A percentile compares a stretch with the other conserved stretches of the same genome.
phyloP scores from a whole-genome alignment of 2,888 invertebrate species.

The Myopa testacea region DNA sequence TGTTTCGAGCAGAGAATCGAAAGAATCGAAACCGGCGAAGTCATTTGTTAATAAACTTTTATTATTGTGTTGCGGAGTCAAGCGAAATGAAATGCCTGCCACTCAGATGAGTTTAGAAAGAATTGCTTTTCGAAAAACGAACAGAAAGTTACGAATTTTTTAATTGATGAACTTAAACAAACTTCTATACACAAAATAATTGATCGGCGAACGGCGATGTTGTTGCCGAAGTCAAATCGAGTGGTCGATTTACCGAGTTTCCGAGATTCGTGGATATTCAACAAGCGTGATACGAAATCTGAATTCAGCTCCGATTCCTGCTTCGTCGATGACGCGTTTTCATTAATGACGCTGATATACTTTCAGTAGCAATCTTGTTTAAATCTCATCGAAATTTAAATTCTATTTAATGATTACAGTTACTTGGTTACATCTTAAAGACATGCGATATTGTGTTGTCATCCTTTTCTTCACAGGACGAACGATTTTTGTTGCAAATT shows the following conservation, averaged over 20 bases:
- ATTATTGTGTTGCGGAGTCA: background rate
- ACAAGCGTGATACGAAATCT: too few species aligned
- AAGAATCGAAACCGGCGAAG: background rate
- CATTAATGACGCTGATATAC: too few species aligned
- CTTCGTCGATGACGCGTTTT: too few species aligned
- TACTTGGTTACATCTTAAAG: background rate
- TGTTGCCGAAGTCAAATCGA: conserved; percentile 21
- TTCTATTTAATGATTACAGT: background rate
- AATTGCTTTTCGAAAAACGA: conserved; percentile 8
- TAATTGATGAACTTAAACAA: conserved; percentile 37
- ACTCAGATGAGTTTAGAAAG: conserved; percentile 38
- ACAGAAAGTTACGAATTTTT: conserved; percentile 10
- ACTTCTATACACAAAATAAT: conserved; percentile 31
- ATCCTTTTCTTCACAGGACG: too few species aligned
- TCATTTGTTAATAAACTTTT: conserved; percentile 1
- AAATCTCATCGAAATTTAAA: background rate
- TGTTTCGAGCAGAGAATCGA: background rate
- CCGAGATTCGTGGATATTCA: too few species aligned
- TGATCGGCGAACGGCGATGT: conserved; percentile 6
- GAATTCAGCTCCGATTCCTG: too few species aligned
- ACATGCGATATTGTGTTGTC: background rate
- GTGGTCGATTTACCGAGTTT: background rate
- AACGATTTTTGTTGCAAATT: too few species aligned
- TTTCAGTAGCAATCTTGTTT: too few species aligned
- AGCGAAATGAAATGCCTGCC: conserved; percentile 34